A percentile compares a stretch with the other conserved stretches of the same genome.
phyloP scores from a whole-genome alignment of 1,140 invertebrate genomes.

The Maniola jurtina region DNA sequence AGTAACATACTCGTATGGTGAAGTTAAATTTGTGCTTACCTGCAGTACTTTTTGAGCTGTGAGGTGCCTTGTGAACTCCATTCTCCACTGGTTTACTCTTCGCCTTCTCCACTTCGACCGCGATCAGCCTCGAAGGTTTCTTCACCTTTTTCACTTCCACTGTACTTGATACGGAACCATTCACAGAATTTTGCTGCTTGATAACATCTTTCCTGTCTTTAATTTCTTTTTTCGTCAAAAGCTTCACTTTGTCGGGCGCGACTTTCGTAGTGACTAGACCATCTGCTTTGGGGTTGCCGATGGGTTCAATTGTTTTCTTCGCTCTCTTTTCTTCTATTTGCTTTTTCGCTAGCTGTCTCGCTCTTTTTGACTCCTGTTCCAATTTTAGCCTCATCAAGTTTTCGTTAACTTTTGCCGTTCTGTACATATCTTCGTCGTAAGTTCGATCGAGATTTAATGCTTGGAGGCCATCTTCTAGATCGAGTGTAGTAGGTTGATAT shows the following conservation, averaged over 20 bases:
- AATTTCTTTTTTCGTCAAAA: constrained; percentile 72
- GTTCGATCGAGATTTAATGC: constrained; percentile 68
- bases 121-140: constrained; percentile 51
- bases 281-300: constrained; percentile 63
- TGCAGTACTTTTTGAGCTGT: constrained; percentile 46
- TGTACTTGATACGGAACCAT: constrained; percentile 45
- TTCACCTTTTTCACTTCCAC: constrained; percentile 60
- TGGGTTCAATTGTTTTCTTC: constrained; percentile 49
- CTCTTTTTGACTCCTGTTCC: constrained; percentile 64
- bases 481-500: constrained; percentile 72
- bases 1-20: neutral
- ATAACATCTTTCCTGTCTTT: constrained; percentile 74
- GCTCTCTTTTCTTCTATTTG: constrained; percentile 52
- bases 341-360: constrained; percentile 55
- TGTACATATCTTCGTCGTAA: constrained; percentile 69
- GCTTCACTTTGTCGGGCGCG: constrained; percentile 67
- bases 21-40: constrained; percentile 21
- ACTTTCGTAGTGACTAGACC: constrained; percentile 59
- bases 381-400: constrained; percentile 76
- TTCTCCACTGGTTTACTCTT: constrained; percentile 59
- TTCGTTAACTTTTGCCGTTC: constrained; percentile 79
- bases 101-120: constrained; percentile 54
- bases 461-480: constrained; percentile 78
- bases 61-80: constrained; percentile 46
- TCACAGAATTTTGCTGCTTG: constrained; percentile 63